phyloP scores from a whole-genome alignment of 53 echinoderm and acorn worm genomes.

The Astropecten irregularis region DNA sequence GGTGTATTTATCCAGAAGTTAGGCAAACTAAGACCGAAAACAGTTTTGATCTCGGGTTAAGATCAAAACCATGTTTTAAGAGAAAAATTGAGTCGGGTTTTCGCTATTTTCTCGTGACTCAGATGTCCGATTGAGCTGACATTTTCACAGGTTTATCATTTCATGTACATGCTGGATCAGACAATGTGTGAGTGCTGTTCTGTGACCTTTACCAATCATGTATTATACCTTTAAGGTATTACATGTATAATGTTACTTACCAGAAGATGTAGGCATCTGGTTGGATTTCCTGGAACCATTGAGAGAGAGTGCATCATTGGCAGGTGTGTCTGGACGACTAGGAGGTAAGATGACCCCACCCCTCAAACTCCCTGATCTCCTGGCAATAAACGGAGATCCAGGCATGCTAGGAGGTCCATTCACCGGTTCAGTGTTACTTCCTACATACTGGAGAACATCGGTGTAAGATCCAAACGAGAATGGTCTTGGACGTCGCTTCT shows the following conservation, averaged over 20 bases:
- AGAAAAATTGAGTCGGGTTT: too few species aligned
- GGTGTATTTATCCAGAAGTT: too few species aligned
- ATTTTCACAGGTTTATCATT: too few species aligned
- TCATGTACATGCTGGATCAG: too few species aligned
- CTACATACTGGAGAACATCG: neutral
- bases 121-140: too few species aligned
- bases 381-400: neutral
- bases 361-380: neutral
- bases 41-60: too few species aligned
- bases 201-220: too few species aligned
- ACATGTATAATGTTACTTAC: conserved; percentile 3
- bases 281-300: neutral
- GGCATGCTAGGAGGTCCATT: neutral
- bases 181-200: too few species aligned
- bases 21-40: too few species aligned
- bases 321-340: conserved; percentile 44
- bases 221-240: too few species aligned
- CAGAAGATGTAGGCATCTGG: conserved; percentile 3
- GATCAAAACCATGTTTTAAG: too few species aligned
- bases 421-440: neutral
- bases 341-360: neutral
- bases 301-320: conserved; percentile 16
- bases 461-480: conserved; percentile 34
- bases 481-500: conserved; percentile 15
- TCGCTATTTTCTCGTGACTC: too few species aligned